phyloP scores from a whole-genome alignment of 1,140 invertebrate species.

The Orius laevigatus region DNA sequence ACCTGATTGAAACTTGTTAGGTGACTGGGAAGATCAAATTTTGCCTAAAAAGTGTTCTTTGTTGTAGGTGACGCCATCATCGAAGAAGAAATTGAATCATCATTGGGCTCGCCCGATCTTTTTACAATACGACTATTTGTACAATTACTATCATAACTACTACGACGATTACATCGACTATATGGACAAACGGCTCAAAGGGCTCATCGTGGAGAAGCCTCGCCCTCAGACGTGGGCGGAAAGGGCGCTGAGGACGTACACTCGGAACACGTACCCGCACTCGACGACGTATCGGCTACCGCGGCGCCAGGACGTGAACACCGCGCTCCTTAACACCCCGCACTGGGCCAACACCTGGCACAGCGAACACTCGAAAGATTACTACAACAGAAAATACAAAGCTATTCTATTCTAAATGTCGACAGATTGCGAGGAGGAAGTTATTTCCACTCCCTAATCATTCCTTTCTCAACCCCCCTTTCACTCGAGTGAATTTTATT shows the following conservation, averaged over 20 bases:
- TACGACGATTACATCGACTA: slow-evolving; percentile 70
- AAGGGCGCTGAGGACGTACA: slow-evolving; percentile 51
- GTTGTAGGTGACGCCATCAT: slow-evolving; percentile 27
- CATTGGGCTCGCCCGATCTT: slow-evolving; percentile 30
- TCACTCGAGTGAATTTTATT: too few relatives aligned
- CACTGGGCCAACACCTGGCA: slow-evolving; percentile 19
- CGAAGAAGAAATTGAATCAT: slow-evolving; percentile 22
- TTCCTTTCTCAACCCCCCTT: too few relatives aligned
- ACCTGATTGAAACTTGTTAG: too few relatives aligned
- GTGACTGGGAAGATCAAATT: too few relatives aligned
- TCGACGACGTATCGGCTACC: slow-evolving; percentile 11
- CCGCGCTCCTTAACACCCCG: slow-evolving; percentile 17
- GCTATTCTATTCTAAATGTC: slow-evolving; percentile 18
- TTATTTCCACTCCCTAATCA: too few relatives aligned
- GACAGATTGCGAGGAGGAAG: not conserved
- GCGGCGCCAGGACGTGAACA: slow-evolving; percentile 7
- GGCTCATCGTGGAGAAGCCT: slow-evolving; percentile 47
- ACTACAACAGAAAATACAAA: slow-evolving; percentile 22
- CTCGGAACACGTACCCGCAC: slow-evolving; percentile 16
- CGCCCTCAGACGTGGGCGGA: slow-evolving; percentile 67
- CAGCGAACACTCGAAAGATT: slow-evolving; percentile 20
- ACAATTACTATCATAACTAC: slow-evolving; percentile 64
- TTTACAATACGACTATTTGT: slow-evolving; percentile 64
- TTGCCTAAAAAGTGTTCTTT: too few relatives aligned
- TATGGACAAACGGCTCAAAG: slow-evolving; percentile 53